phyloP scores from a whole-genome alignment of 2,113 vertebrate genomes.

The human (Homo sapiens) region DNA sequence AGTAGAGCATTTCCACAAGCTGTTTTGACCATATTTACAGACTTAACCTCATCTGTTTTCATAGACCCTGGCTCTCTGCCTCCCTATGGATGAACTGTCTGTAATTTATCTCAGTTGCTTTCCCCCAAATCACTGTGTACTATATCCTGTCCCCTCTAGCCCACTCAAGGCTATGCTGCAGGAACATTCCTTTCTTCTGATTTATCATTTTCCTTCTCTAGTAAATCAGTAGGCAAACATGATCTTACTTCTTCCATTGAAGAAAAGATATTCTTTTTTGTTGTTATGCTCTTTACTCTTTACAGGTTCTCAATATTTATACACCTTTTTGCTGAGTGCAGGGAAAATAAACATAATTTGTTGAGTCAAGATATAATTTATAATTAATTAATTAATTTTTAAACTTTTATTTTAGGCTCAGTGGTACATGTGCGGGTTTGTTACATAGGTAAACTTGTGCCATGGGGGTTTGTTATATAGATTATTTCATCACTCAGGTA shows the following conservation, averaged over 20 bases:
- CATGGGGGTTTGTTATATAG: too few species aligned
- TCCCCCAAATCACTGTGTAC: rapidly evolving
- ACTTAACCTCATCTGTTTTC: neutral
- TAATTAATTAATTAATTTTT: too few species aligned
- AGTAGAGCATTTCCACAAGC: neutral
- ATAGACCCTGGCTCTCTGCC: neutral
- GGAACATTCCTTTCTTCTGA: neutral
- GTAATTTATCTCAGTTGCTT: rapidly evolving
- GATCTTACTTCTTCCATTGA: neutral
- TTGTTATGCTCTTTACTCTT: too few species aligned
- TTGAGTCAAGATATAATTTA: too few species aligned
- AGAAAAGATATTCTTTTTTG: neutral
- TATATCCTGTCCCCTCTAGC: neutral
- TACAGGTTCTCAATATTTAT: too few species aligned
- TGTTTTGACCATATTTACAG: neutral
- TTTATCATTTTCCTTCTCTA: neutral
- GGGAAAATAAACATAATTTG: too few species aligned
- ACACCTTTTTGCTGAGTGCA: too few species aligned
- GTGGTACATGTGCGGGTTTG: too few species aligned
- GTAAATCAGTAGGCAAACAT: neutral
- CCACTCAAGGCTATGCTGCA: too few species aligned
- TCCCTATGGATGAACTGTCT: neutral
- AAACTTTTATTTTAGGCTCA: too few species aligned
- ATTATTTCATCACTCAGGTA: too few species aligned
- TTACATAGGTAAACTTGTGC: too few species aligned